Conservation (phyloP, 2,888 invertebrate species). For the Nyleta sp. region DNA sequence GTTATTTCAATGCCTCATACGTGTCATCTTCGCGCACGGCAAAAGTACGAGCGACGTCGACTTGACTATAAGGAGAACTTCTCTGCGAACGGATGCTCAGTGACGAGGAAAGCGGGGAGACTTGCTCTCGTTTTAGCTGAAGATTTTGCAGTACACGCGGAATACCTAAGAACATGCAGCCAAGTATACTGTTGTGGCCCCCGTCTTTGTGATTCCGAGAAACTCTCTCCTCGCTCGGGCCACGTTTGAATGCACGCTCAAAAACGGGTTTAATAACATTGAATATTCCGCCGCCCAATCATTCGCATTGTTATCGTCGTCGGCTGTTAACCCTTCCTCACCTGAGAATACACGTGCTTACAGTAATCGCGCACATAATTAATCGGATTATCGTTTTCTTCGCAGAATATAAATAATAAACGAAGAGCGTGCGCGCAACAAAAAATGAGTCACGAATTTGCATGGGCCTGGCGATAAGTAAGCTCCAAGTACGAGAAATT, state of each 20-base stretch:
- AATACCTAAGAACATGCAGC: conserved; percentile 67
- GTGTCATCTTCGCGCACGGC: conserved; percentile 47
- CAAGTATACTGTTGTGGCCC: conserved; percentile 65
- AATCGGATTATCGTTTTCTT: conserved; percentile 7
- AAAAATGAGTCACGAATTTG: conserved; percentile 19
- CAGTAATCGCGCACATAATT: conserved; percentile 36
- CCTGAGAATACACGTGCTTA: conserved; percentile 21
- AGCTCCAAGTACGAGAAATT: conserved; percentile 25
- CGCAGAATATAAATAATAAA: too few species aligned
- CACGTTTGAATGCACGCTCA: conserved; percentile 62
- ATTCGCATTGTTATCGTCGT: conserved; percentile 65
- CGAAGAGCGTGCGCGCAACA: too few species aligned
- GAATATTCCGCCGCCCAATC: conserved; percentile 76
- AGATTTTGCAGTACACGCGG: conserved; percentile 67
- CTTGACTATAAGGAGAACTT: conserved; percentile 51
- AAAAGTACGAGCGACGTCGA: conserved; percentile 44
- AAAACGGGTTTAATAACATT: conserved; percentile 81
- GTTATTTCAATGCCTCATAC: conserved; percentile 54
- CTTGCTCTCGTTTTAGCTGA: conserved; percentile 66
- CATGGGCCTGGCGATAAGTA: conserved; percentile 22
- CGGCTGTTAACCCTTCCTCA: conserved; percentile 38
- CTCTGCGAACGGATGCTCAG: conserved; percentile 55
- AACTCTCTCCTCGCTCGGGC: conserved; percentile 63
- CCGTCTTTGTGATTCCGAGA: conserved; percentile 62
- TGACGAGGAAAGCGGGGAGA: conserved; percentile 61